Evolutionary conservation across 2,888 invertebrate species (phyloP), one percentile per base, ranked within the genome.

Genomic region (Cheiracanthium punctorium): DNA sequence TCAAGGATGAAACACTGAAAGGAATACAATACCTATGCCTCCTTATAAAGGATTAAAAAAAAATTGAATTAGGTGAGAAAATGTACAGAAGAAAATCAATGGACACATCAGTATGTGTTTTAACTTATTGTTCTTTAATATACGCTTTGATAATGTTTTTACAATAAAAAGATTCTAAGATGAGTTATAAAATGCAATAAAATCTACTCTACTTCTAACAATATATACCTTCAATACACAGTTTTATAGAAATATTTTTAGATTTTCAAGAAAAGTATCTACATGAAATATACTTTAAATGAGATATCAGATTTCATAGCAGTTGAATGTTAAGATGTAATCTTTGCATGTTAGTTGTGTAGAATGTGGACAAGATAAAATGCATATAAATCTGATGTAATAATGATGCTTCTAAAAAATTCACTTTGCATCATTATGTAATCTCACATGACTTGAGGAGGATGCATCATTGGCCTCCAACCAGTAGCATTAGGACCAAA

Each of bases 401-500:
- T 20, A 17, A 17, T 58, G 24, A 58, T 58, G 58, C 58, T 24
- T 24, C 24, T 24, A 24, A 24, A 58, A 58, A 24, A n/a, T n/a
- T 24, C 17, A 17, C n/a, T 58, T 28, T 73, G 43, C 43, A 24
- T 20, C 48, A 65, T 33, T 24, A 28, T 12, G 20, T 12, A 69
- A 48, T 32, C 69, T 82, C 52, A 82, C 65, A 82, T 82, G 28
- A 79, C 72, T 30, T 77, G 72, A 32, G 85, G 33, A 58, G 69
- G 84, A 79, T 84, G 84, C n/a, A 84, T 17, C 14, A 80, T 74
- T 28, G 95, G 95, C 90, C 93, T 93, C 95, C 95, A 96, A 89
- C 95, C 95, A 32, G 94, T 95, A 0, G 96, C 96, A 88, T 95
- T 95, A 88, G 94, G 94, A 0, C 96, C 96, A 92, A 96, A 96